Base-by-base conservation (phyloP, 2,113 vertebrate species). In the Ammodytes marinus region DNA sequence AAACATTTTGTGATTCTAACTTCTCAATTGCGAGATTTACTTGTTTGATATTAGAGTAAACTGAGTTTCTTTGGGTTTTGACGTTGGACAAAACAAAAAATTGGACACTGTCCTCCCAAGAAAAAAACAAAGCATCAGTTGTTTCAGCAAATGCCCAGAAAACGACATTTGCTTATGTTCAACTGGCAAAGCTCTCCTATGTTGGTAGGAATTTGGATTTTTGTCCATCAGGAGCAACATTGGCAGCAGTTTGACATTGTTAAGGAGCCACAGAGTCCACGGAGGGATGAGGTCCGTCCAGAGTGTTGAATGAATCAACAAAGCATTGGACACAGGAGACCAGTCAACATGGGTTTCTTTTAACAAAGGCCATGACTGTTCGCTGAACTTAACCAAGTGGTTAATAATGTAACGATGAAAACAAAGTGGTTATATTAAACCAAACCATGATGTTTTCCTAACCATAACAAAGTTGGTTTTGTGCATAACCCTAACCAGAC, bases 11-110 rank as follows among this genome's bases (percentile, higher is more conserved):
- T 45, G 7, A 17, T 68, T 86, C 4, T 40, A 55, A 14, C 47
- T 49, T 47, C 8, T 77, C n/a, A 19, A 1, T 59, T 77, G 11
- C 59, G 37, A 68, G 13, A 46, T 65, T 69, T 75, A 17, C 43
- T 79, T 11, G 2, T 67, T 35, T 69, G 5, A 52, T 52, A 13
- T 39, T 6, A 9, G 39, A 10, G 8, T 4, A 19, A 49, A 19
- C 35, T 15, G 1, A 73, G 40, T 39, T 46, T 27, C 42, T 50
- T 59, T 27, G 12, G 4, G 10, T 52, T 77, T 42, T 19, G 15
- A 15, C 47, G 73, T 14, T 37, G 13, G 37, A 27, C 10, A 14
- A 37, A 27, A 53, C 5, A 7, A 63, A 74, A 58, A 45, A 37
- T 6, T 19, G n/a, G 4, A 42, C 35, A 68, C 19, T 13, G 14